phyloP scores from a whole-genome alignment of 2,113 vertebrate species.

The Psephotus haematonotus region DNA sequence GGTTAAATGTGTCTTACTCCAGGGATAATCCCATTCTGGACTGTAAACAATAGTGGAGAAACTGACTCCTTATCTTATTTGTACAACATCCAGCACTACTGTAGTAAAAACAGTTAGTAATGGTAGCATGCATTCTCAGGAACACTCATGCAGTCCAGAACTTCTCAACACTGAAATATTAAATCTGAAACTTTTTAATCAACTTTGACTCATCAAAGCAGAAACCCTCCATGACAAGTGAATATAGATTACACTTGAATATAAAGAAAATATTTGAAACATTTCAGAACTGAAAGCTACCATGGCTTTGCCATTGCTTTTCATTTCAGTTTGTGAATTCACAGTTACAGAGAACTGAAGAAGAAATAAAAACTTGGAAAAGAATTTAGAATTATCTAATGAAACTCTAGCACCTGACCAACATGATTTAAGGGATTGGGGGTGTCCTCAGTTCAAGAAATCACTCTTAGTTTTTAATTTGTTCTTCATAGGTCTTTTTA shows the following conservation, averaged over 20 bases:
- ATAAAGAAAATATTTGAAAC: neutral
- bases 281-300: neutral
- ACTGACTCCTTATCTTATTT: conserved; percentile 1
- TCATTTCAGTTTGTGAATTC: neutral
- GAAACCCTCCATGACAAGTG: neutral
- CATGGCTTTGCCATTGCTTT: neutral
- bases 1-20: neutral
- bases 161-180: neutral
- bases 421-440: neutral
- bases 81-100: neutral
- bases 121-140: neutral
- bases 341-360: neutral
- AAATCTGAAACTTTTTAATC: neutral
- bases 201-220: neutral
- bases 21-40: neutral
- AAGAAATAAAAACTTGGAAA: neutral
- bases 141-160: neutral
- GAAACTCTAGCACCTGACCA: neutral
- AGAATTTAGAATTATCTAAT: neutral
- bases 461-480: neutral
- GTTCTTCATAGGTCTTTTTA: neutral
- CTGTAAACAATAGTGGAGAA: neutral
- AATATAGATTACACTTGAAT: neutral
- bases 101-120: conserved; percentile 12
- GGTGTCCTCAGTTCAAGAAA: neutral